These are phyloP conservation scores for Iselma pallidipennis DNA, from an alignment of 2,888 invertebrate species.

Conservation along the genomic window DNA sequence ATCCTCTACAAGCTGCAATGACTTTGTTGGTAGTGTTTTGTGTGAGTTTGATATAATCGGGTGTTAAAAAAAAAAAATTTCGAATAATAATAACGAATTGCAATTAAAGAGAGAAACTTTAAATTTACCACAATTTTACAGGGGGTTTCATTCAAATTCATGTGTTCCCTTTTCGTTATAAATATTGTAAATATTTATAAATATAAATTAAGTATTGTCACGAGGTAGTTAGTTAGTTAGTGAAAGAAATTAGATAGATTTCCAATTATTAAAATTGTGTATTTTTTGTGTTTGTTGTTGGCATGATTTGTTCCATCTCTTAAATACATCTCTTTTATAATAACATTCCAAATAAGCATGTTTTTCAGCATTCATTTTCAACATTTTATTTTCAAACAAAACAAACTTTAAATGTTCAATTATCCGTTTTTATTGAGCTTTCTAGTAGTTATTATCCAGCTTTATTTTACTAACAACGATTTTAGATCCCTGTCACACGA, in stretches of 20 bases:
- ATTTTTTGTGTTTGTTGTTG: too few relatives aligned
- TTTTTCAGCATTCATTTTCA: constrained; percentile 8
- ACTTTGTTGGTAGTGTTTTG: constrained; percentile 45
- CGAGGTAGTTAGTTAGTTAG: too few relatives aligned
- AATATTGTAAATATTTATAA: constrained; percentile 3
- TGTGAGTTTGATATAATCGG: constrained; percentile 39
- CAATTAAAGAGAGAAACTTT: too few relatives aligned
- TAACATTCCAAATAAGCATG: constrained; percentile 30
- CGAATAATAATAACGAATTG: constrained; percentile 20
- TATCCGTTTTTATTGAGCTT: constrained; percentile 46
- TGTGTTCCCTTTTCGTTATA: constrained; percentile 30
- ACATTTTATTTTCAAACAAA: constrained; percentile 24
- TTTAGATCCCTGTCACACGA: too few relatives aligned
- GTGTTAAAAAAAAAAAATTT: constrained; percentile 34
- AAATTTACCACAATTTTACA: constrained; percentile 22
- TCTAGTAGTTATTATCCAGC: constrained; percentile 22
- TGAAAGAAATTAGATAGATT: background rate
- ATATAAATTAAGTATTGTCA: background rate
- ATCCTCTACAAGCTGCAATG: constrained; percentile 51
- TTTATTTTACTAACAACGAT: constrained; percentile 25
- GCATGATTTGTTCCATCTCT: constrained; percentile 16
- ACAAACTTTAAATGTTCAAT: constrained; percentile 35
- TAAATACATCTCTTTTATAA: background rate
- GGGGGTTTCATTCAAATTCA: constrained; percentile 31
- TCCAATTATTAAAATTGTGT: too few relatives aligned